A percentile compares a stretch with the other conserved stretches of the same genome.
These are phyloP conservation scores for Alethe castanea DNA, from an alignment of 2,113 vertebrate genomes.

Conservation along the genomic window DNA sequence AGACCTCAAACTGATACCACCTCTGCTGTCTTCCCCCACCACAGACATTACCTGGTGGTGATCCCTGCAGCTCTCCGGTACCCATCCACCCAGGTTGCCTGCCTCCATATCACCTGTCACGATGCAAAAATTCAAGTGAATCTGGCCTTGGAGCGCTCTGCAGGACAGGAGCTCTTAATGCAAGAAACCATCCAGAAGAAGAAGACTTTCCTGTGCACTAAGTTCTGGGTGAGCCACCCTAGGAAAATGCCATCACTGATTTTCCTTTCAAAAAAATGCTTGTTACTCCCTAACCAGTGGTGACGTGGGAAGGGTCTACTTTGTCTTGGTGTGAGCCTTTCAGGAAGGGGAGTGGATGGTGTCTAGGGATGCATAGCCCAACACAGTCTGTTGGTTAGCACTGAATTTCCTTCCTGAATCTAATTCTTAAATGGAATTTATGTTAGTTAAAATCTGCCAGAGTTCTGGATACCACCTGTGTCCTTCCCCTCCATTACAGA, in stretches of 20 bases:
- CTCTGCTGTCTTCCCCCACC: not conserved
- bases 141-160: conserved; percentile 13
- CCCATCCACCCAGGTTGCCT: conserved; percentile 32
- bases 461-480: not conserved
- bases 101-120: conserved; percentile 49
- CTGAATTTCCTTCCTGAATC: not conserved
- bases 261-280: not conserved
- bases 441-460: not conserved
- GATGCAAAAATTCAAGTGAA: conserved; percentile 15
- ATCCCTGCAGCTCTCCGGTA: conserved; percentile 42
- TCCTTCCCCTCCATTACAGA: not conserved
- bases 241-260: not conserved
- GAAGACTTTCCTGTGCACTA: conserved; percentile 36
- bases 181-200: conserved; percentile 28
- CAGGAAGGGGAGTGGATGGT: not conserved
- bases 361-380: not conserved
- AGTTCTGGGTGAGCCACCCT: conserved; percentile 46
- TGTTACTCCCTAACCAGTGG: not conserved
- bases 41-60: conserved; percentile 49
- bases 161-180: not conserved
- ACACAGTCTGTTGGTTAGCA: not conserved
- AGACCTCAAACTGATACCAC: not conserved
- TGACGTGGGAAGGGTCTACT: not conserved
- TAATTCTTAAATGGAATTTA: not conserved
- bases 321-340: not conserved